A percentile compares a stretch with the other conserved stretches of the same genome.
phyloP scores from a whole-genome alignment of 2,888 invertebrate species.

The Leptinotarsa rubiginosa region DNA sequence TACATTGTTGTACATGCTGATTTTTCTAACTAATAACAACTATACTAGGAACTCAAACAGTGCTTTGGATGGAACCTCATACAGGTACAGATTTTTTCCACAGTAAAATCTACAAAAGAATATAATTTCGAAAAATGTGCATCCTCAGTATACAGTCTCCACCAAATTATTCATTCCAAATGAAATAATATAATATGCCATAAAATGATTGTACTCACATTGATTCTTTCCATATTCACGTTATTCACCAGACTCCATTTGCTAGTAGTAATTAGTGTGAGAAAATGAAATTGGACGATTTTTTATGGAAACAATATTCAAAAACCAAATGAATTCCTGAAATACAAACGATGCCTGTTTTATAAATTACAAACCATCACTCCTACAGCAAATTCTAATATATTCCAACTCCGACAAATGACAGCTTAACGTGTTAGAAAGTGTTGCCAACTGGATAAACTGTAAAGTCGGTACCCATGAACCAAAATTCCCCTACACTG shows the following conservation, averaged over 20 bases:
- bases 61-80: background rate
- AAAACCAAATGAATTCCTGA: no score
- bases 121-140: background rate
- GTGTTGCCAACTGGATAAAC: no score
- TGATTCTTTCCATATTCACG: background rate
- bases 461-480: no score
- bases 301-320: no score
- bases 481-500: no score
- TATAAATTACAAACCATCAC: no score
- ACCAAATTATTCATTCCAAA: background rate
- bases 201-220: background rate
- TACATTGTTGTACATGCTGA: constrained; percentile 52
- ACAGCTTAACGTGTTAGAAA: no score
- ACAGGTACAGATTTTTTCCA: background rate
- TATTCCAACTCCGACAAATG: no score
- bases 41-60: background rate
- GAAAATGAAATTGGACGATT: background rate
- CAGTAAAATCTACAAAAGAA: background rate
- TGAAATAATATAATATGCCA: background rate
- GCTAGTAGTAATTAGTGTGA: background rate
- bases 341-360: no score
- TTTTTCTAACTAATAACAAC: background rate
- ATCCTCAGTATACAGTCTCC: background rate
- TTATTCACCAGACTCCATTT: background rate
- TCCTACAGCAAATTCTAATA: no score